Conservation (phyloP, 1,140 invertebrate genomes). For the Apocrypta bakeri region DNA sequence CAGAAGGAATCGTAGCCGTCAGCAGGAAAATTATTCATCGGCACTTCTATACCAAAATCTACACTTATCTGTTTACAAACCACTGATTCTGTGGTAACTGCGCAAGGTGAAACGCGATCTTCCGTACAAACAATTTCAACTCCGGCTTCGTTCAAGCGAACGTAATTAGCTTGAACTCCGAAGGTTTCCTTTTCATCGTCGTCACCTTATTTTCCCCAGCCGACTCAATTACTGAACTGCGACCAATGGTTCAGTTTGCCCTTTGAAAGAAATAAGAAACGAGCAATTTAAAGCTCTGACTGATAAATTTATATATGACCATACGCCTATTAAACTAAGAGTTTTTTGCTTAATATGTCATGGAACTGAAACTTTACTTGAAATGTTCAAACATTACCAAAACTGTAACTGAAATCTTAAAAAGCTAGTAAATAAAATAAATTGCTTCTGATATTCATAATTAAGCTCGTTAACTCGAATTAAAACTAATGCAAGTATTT, state of each 20-base stretch:
- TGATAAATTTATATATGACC: neutral
- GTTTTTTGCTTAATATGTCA: neutral
- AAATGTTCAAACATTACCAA: too few relatives aligned
- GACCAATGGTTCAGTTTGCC: neutral
- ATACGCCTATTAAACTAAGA: neutral
- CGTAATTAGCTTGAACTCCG: slow-evolving; percentile 3
- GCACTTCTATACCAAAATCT: slow-evolving; percentile 4
- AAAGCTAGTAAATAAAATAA: too few relatives aligned
- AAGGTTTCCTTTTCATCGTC: neutral
- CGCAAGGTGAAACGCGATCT: slow-evolving; percentile 29
- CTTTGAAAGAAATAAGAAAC: neutral
- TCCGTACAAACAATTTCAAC: slow-evolving; percentile 25
- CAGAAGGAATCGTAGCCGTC: neutral
- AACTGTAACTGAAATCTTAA: too few relatives aligned
- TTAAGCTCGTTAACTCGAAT: neutral
- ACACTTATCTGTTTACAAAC: slow-evolving; percentile 31
- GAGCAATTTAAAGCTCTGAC: neutral
- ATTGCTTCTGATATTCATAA: too few relatives aligned
- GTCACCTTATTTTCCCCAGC: neutral
- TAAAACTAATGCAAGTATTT: neutral
- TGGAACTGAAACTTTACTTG: neutral
- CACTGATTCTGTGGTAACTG: slow-evolving; percentile 12
- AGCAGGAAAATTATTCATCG: neutral
- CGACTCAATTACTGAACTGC: neutral
- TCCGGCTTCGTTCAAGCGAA: slow-evolving; percentile 3